phyloP scores from a whole-genome alignment of 1,140 invertebrate genomes.

The Rhyzopertha dominica region DNA sequence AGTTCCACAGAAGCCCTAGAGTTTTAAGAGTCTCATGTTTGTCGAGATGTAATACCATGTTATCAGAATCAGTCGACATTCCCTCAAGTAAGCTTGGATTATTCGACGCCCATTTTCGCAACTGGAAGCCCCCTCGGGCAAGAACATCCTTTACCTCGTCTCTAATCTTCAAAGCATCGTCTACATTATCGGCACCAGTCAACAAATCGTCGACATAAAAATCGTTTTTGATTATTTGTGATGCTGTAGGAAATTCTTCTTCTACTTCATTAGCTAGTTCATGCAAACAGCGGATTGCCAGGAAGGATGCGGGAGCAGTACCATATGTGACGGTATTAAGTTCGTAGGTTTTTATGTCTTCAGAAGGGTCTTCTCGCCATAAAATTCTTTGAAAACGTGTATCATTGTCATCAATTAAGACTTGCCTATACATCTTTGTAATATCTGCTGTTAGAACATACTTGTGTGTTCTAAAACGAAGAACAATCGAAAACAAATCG shows the following conservation, averaged over 20 bases:
- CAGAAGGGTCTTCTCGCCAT: constrained; percentile 31
- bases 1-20: constrained; percentile 1
- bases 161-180: constrained; percentile 16
- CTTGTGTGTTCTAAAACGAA: constrained; percentile 41
- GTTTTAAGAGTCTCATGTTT: background rate
- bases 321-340: constrained; percentile 32
- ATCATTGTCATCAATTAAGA: constrained; percentile 25
- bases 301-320: constrained; percentile 25
- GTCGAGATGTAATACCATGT: background rate
- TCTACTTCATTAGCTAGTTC: constrained; percentile 33
- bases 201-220: constrained; percentile 46
- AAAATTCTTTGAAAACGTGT: constrained; percentile 41
- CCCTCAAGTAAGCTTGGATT: background rate
- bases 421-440: constrained; percentile 40
- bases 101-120: constrained; percentile 11
- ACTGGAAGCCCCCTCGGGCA: background rate
- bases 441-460: constrained; percentile 42
- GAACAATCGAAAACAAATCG: constrained; percentile 33
- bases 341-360: background rate
- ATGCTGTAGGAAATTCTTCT: constrained; percentile 24
- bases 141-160: constrained; percentile 17
- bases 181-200: constrained; percentile 31
- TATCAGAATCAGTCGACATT: background rate
- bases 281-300: constrained; percentile 24
- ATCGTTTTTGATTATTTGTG: constrained; percentile 29